Base-by-base conservation (phyloP, 2,113 vertebrate genomes). In the Megaptera novaeangliae region DNA sequence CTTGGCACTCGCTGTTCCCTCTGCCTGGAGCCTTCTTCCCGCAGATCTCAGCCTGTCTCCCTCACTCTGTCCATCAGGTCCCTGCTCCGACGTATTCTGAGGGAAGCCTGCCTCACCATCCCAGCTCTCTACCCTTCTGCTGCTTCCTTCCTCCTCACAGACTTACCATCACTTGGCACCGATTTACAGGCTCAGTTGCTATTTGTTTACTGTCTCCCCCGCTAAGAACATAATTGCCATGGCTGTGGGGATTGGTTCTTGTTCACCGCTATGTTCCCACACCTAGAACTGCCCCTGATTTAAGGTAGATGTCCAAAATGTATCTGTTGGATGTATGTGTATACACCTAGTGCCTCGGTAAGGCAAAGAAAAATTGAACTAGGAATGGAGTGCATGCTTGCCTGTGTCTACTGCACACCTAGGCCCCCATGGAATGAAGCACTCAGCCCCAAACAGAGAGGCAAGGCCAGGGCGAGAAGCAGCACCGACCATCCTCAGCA, bases 141-240 rank as follows among this genome's bases (percentile, higher is more conserved):
- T 27, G 20, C 14, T 18, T 52, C n/a, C 3, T 27, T 39, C n/a
- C 41, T 13, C 63, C 59, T 39, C 36, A 12, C 2, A 8, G 17
- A 4, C 34, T 11, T 23, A 7, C 29, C 13, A 8, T 5, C 64
- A 57, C 63, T 20, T 23, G 4, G 10, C 9, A 3, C 10, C 1
- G 0, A 0, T 3, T 46, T 36, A 7, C 21, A 21, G 5, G 4
- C 29, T 21, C 15, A 14, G 4, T 21, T 55, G 83, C 55, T 78
- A 3, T 46, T 55, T 71, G 18, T 36, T 44, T 36, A 4, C 36
- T 4, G 15, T 59, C 25, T 52, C 27, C n/a, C 13, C 1, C 13
- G 8, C 29, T 41, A 61, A 75, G 89, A 82, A 44, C 4, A 2
- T 31, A 17, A 41, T 3, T n/a, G n/a, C 11, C 64, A 8, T 77